These are phyloP conservation scores for Chondrilla cf. caribensis DNA, from an alignment of 37 sponge, comb jelly and placozoan genomes.

Conservation along the genomic window DNA sequence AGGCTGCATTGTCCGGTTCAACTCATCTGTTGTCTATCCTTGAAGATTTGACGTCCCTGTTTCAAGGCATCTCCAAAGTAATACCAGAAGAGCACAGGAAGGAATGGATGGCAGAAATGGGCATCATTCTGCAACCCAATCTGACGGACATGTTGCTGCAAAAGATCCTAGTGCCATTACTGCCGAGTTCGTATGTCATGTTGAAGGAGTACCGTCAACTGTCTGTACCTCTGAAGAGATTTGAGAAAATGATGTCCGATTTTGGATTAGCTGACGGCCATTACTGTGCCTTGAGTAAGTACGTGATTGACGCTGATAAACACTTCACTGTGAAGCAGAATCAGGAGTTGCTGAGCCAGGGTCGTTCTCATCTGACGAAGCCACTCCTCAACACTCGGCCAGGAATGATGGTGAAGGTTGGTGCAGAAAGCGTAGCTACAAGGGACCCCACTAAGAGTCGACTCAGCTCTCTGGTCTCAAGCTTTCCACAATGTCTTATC, in stretches of 20 bases:
- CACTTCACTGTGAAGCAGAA: slow-evolving; percentile 50
- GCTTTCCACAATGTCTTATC: slow-evolving; percentile 2
- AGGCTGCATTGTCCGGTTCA: background rate
- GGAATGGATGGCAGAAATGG: slow-evolving; percentile 14
- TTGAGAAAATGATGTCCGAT: background rate
- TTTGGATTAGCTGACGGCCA: background rate
- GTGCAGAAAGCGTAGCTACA: background rate
- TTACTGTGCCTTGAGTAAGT: slow-evolving; percentile 51
- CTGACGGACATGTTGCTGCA: background rate
- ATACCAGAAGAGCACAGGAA: background rate
- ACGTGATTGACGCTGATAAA: slow-evolving; percentile 39
- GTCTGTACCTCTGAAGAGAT: background rate
- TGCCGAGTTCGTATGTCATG: background rate
- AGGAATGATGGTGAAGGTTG: background rate
- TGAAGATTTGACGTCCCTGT: background rate
- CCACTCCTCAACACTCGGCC: slow-evolving; percentile 47
- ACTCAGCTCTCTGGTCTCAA: background rate
- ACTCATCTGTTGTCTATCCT: background rate
- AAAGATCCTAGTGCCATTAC: background rate
- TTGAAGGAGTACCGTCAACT: background rate
- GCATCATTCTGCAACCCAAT: background rate
- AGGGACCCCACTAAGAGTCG: background rate
- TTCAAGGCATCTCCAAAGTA: background rate
- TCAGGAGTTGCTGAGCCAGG: slow-evolving; percentile 51
- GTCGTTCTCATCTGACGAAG: slow-evolving; percentile 41